Evolutionary conservation across 2,797 vertebrate species (phyloP).

Genomic region (Sciaenops ocellatus): DNA sequence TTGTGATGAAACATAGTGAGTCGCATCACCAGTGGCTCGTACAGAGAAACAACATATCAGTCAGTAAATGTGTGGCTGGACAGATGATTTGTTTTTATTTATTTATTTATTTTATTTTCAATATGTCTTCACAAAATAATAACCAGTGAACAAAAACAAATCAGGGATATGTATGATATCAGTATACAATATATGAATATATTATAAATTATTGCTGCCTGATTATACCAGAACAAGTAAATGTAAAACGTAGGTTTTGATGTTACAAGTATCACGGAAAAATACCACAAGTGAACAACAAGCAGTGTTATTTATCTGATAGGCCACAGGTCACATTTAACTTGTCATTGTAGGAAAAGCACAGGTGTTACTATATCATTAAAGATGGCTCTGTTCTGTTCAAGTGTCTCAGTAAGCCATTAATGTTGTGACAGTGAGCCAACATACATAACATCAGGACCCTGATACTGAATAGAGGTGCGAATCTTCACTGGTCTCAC

Average conservation of each 20-base stretch:
- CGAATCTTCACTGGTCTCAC: too few relatives aligned
- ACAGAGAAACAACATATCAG: conserved; percentile 2
- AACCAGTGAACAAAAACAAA: not conserved
- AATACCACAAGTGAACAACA: too few relatives aligned
- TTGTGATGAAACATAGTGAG: not conserved
- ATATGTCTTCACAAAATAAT: not conserved
- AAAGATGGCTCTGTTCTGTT: not conserved
- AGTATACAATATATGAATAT: not conserved
- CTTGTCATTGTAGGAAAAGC: not conserved
- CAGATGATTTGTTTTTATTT: not conserved
- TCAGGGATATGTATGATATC: not conserved
- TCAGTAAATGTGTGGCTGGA: not conserved
- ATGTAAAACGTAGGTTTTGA: too few relatives aligned
- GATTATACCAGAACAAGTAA: not conserved
- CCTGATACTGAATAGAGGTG: not conserved
- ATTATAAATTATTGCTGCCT: not conserved
- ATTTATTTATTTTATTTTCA: not conserved
- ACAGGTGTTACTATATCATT: not conserved
- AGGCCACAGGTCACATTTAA: not conserved
- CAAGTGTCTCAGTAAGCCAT: not conserved
- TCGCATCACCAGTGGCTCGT: not conserved
- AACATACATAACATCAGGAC: not conserved
- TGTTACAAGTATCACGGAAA: too few relatives aligned
- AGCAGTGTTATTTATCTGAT: not conserved
- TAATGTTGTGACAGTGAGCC: not conserved